Base-by-base conservation (phyloP, 1,140 invertebrate genomes). In the Chymomyza costata region DNA sequence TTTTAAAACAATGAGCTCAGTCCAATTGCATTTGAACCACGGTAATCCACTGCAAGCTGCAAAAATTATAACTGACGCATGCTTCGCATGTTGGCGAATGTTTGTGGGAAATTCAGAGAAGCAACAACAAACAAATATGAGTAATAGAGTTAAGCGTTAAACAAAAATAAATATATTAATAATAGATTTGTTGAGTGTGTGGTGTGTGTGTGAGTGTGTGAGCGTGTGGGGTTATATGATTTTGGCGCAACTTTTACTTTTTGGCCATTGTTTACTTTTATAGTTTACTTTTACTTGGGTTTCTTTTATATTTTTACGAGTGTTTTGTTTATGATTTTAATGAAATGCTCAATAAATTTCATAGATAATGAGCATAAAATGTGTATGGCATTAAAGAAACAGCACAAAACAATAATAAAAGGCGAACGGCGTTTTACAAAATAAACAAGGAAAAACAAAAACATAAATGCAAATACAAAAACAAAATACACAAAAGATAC, bases 201-300 rank as follows among this genome's bases (percentile, higher is more conserved):
- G 28, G 14, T 10, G 37, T 16, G 13, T 21, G 14, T 39, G 14
- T 49, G 34, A 14, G 6, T 16, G 16, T 13, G 34, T 28, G 8
- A 47, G 50, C 30, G 50, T 54, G n/a, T n/a, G 43, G 47, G 48
- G 19, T 58, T 38, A 47, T 32, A 60, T 52, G 38, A 40, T 45
- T 50, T 61, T 56, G 46, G 19, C 46, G 5, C 15, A 62, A 61
- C 71, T 76, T 80, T 76, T 76, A 76, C 73, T 76, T 76, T 73
- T 66, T 48, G 40, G 59, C 25, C 16, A 54, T 48, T 49, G 17
- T 44, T 55, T 63, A 80, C 67, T 59, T 59, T 51, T 61, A 30
- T 28, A 67, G 53, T 59, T 66, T 37, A 66, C 71, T 50, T 58
- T 56, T 56, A 57, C 43, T 40, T 44, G 37, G 30, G 31, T 28